Evolutionary conservation across 2,888 invertebrate genomes (phyloP), one percentile per base, ranked within the genome.

Genomic region (Drosophila peninsularis): DNA sequence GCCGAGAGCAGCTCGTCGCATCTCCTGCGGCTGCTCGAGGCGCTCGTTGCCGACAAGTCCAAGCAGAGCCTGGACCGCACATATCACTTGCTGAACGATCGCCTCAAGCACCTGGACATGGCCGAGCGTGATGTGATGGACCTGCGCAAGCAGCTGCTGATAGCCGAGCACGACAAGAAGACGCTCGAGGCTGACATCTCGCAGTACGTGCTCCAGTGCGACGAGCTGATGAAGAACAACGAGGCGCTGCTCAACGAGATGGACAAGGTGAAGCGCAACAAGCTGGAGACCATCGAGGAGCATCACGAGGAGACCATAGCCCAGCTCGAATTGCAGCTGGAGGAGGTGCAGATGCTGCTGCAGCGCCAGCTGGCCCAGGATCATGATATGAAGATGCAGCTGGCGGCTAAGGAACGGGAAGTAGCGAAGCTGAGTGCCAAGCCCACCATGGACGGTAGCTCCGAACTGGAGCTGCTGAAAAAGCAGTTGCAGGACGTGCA

Each of bases 231-330:
- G 91, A 95, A 95, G 89, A 96, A 95, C 90, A 96, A 96, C 84
- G 95, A 95, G 82, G 93, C 95, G 65, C 92, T 96, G n/a, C 93
- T 95, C 77, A 94, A 94, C 53, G 95, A 95, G 91, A 93, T 96
- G 69, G 93, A 95, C 45, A 93, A 94, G 52, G 93, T 94, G 56
- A 95, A 95, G 70, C 90, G 90, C 49, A 92, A 92, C 71, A 95
- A 95, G 78, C 91, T 96, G 75, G 94, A 95, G 90, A 95, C 96
- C 1, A 96, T 96, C 56, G 94, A 94, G 54, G 96, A 96, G 92
- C 94, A 95, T 2, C 95, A 95, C 82, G 96, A 96, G 92, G 95
- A 96, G 80, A 95, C 94, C 73, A 91, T 95, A 70, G 92, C 93
- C 0, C 93, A 94, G 79, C 89, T 96, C 78, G 95, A 96, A 92